A percentile compares a stretch with the other conserved stretches of the same genome.
Conservation (phyloP, 2,888 invertebrate genomes). For the Cataglyphis cursor region DNA sequence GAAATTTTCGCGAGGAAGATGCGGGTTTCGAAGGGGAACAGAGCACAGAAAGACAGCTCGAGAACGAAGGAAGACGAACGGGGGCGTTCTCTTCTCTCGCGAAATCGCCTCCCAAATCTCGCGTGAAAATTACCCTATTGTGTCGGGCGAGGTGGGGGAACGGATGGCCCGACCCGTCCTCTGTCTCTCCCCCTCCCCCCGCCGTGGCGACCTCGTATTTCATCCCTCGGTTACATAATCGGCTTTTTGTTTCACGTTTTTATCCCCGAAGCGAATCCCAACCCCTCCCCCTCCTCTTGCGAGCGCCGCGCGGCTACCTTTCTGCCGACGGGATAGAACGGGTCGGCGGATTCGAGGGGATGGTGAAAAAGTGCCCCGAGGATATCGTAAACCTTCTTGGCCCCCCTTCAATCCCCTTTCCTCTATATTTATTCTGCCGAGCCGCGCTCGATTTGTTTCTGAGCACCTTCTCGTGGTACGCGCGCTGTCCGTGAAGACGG, state of each 20-base stretch:
- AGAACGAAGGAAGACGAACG: conserved; percentile 52
- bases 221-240: conserved; percentile 86
- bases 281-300: conserved; percentile 13
- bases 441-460: conserved; percentile 77
- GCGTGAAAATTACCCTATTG: conserved; percentile 87
- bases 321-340: conserved; percentile 19
- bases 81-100: conserved; percentile 76
- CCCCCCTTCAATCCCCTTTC: not conserved
- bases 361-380: conserved; percentile 66
- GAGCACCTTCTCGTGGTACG: conserved; percentile 72
- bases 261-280: conserved; percentile 76
- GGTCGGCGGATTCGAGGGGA: conserved; percentile 34
- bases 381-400: conserved; percentile 73
- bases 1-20: conserved; percentile 46
- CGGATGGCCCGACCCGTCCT: conserved; percentile 50
- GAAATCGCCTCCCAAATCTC: conserved; percentile 86
- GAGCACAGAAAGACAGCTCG: conserved; percentile 51
- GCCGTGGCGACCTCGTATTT: conserved; percentile 80
- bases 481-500: conserved; percentile 55
- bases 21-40: conserved; percentile 15
- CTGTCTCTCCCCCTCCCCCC: conserved; percentile 19
- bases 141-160: conserved; percentile 64
- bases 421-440: conserved; percentile 31
- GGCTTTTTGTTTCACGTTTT: conserved; percentile 86
- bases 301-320: conserved; percentile 57